Base-by-base conservation (phyloP, 2,888 invertebrate species). In the Scrobipalpa atriplicella region DNA sequence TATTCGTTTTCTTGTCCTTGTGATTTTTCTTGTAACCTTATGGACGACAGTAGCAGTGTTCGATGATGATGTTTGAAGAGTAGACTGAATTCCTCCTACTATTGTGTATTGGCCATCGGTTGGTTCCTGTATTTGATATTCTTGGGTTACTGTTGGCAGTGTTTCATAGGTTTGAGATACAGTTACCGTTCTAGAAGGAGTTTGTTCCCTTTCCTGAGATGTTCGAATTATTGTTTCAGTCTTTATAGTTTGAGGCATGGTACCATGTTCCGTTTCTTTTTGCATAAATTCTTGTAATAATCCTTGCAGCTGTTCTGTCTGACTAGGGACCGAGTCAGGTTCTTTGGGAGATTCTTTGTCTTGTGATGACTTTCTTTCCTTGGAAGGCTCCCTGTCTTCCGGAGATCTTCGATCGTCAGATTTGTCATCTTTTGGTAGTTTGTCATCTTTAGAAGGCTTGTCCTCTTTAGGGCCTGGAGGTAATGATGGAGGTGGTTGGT, bases 11-110 rank as follows among this genome's bases (percentile, higher is more conserved):
- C 95, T 95, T 75, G 95, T 96, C 70, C 95, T 94, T 38, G 96
- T 95, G 13, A 96, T 94, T 81, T 95, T 94, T 76, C 96, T 93
- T 0, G 96, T 96, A 0, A 97, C 95, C 82, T 96, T 96, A 79
- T 97, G 96, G 0, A 97, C 95, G 1, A 96, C 94, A 10, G 97
- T 95, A 56, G 95, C 80, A 47, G 84, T 75, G 62, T 89, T 87
- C 8, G 87, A 72, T 3, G 78, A 76, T 11, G 74, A 71, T 16
- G 74, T 71, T 70, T 79, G 75, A 13, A 73, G 56, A 19, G 76
- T 73, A 6, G 86, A 82, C 54, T 80, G 79, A 29, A 82, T 78
- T 7, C 77, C 70, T 36, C 85, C 86, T 63, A 82, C 79, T 13
- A 66, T 56, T 1, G 62, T 63, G 29, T 19, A 64, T 67, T 77